Conservation (phyloP, 2,888 invertebrate species). For the Perizoma flavofasciatum region DNA sequence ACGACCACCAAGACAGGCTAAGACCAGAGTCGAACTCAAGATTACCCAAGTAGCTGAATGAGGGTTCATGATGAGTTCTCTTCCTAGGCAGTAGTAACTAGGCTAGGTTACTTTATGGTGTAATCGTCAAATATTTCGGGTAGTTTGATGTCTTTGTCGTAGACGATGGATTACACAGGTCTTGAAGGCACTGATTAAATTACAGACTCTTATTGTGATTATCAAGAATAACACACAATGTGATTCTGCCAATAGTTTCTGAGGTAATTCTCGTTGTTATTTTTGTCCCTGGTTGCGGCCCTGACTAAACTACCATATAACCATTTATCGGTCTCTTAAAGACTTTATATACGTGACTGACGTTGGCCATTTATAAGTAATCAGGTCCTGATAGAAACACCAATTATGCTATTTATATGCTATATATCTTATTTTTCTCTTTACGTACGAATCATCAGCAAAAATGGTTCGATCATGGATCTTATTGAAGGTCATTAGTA, state of each 20-base stretch:
- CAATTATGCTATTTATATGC: constrained; percentile 44
- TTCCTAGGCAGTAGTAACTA: no score
- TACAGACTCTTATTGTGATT: no score
- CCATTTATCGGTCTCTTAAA: constrained; percentile 58
- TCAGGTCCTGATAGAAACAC: constrained; percentile 52
- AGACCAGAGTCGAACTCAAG: constrained; percentile 25
- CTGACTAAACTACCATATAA: constrained; percentile 46
- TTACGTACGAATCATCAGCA: constrained; percentile 8
- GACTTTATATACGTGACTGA: constrained; percentile 53
- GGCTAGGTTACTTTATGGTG: no score
- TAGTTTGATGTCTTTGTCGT: no score
- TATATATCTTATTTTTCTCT: constrained; percentile 34
- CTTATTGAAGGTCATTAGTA: constrained; percentile 13
- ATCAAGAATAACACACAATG: no score
- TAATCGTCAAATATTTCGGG: no score
- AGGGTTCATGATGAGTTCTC: not conserved
- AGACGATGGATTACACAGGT: no score
- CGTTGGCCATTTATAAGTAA: constrained; percentile 58
- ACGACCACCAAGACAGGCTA: constrained; percentile 69
- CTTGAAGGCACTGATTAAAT: no score
- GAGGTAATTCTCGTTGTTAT: no score
- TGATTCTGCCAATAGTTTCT: no score
- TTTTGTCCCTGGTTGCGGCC: constrained; percentile 6
- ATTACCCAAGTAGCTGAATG: not conserved
- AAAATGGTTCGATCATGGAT: constrained; percentile 16